These are phyloP conservation scores for Melieria crassipennis DNA, from an alignment of 2,888 invertebrate species.

Conservation along the genomic window DNA sequence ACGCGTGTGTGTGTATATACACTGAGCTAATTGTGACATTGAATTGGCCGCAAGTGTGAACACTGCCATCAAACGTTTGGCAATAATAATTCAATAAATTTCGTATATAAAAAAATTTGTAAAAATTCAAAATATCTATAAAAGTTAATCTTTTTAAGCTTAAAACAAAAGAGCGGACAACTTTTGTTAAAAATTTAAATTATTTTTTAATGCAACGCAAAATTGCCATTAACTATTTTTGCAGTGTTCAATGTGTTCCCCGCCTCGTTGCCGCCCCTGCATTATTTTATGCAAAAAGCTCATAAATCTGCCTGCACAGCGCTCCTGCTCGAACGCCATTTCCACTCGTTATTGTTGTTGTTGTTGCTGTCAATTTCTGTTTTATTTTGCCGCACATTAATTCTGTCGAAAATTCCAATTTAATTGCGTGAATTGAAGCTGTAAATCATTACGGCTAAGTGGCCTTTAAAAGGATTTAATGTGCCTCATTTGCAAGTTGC, in stretches of 20 bases:
- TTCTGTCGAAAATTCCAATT: constrained; percentile 51
- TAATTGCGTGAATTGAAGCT: constrained; percentile 64
- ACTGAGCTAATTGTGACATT: not conserved
- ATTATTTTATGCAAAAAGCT: not conserved
- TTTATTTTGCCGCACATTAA: not conserved
- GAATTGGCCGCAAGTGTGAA: constrained; percentile 10
- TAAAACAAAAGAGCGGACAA: no score
- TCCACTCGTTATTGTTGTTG: not conserved
- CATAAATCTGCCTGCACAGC: not conserved
- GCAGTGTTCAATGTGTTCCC: no score
- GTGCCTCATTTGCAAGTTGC: constrained; percentile 57
- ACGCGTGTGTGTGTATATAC: not conserved
- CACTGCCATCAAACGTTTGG: not conserved
- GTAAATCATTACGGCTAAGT: constrained; percentile 64
- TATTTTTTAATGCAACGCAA: no score
- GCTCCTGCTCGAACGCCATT: not conserved
- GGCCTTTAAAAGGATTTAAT: constrained; percentile 62
- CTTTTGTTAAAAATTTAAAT: no score
- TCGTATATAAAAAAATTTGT: not conserved
- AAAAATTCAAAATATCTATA: not conserved
- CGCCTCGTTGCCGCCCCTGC: no score
- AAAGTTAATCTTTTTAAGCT: no score
- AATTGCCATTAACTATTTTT: no score
- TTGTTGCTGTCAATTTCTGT: not conserved
- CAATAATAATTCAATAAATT: not conserved